Percentiles rank a stretch among this genome's conserved stretches.
Evolutionary conservation across 2,797 vertebrate species (phyloP).

Genomic region (Oreortyx pictus): DNA sequence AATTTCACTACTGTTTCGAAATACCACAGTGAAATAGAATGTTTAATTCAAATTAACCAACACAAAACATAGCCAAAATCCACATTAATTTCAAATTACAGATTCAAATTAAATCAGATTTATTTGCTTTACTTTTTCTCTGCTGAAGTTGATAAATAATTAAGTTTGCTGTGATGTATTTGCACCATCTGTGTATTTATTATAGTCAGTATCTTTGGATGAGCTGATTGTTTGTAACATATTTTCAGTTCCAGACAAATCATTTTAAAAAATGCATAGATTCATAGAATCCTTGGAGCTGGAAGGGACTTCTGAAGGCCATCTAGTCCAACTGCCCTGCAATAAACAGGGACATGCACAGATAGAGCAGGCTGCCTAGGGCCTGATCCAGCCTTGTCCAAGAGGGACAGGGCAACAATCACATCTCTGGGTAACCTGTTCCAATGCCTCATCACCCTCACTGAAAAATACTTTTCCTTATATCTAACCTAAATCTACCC

Average conservation of each 20-base stretch:
- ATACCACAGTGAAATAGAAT: background rate
- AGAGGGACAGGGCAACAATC: too few species aligned
- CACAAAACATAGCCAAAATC: background rate
- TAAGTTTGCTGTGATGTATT: background rate
- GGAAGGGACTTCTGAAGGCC: too few species aligned
- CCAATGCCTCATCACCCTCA: too few species aligned
- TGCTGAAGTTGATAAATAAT: background rate
- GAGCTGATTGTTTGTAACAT: background rate
- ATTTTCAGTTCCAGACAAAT: background rate
- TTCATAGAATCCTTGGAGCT: too few species aligned
- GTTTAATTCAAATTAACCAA: background rate
- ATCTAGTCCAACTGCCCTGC: too few species aligned
- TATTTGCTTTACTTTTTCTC: background rate
- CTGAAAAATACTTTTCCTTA: too few species aligned
- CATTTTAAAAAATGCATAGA: background rate
- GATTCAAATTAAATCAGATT: background rate
- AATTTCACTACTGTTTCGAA: background rate
- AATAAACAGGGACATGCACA: too few species aligned
- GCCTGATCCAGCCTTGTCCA: too few species aligned
- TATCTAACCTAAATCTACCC: too few species aligned
- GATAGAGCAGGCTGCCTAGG: too few species aligned
- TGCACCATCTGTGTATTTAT: background rate
- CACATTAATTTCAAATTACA: background rate
- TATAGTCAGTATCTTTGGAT: background rate
- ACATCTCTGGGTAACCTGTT: too few species aligned